Evolutionary conservation across 2,888 invertebrate genomes (phyloP).

Genomic region (Phorcus lineatus): DNA sequence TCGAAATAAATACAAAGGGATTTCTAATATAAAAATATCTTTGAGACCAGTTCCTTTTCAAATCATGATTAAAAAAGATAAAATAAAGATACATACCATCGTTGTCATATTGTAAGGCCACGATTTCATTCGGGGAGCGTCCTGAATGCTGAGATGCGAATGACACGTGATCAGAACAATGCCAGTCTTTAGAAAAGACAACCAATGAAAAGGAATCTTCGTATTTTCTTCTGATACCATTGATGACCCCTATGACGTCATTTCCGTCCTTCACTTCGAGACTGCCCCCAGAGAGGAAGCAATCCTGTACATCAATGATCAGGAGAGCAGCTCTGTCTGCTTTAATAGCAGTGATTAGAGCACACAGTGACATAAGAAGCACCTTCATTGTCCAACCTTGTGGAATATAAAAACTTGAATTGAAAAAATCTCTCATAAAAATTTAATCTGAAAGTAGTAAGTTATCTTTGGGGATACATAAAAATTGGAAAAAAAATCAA

Average conservation of each 20-base stretch:
- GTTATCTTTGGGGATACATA: no score
- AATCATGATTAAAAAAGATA: no score
- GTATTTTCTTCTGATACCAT: constrained; percentile 54
- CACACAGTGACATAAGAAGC: no score
- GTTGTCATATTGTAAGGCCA: constrained; percentile 50
- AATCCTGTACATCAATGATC: constrained; percentile 68
- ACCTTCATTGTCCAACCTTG: no score
- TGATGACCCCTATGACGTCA: constrained; percentile 61
- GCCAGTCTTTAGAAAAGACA: constrained; percentile 68
- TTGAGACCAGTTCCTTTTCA: no score
- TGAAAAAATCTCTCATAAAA: no score
- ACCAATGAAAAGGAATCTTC: constrained; percentile 50
- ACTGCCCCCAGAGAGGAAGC: constrained; percentile 65
- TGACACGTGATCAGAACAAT: constrained; percentile 67
- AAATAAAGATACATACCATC: constrained; percentile 45
- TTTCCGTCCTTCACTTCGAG: constrained; percentile 58
- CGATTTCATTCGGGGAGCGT: constrained; percentile 18
- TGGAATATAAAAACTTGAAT: no score
- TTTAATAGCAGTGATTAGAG: background rate
- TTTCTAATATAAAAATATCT: no score
- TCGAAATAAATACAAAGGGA: no score
- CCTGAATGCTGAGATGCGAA: constrained; percentile 63
- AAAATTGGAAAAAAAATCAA: no score
- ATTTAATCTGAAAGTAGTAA: no score
- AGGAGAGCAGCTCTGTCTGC: constrained; percentile 51